Percentiles rank a stretch among this genome's conserved stretches.
Conservation (phyloP, 2,797 vertebrate genomes). For the Tiaroga cobitis region DNA sequence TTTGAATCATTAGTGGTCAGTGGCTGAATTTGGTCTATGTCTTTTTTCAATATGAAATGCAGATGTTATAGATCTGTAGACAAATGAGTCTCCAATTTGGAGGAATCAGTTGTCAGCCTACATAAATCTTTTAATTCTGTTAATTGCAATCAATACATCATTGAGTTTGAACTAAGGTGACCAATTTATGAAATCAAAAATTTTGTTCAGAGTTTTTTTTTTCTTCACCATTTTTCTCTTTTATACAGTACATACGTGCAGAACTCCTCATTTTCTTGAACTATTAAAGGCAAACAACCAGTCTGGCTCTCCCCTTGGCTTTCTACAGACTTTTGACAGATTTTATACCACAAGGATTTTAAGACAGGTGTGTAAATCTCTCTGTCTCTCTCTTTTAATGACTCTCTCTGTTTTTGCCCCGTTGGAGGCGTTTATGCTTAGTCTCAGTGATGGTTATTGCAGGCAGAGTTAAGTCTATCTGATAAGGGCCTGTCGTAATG, state of each 20-base stretch:
- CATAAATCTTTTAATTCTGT: background rate
- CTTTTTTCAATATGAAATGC: constrained; percentile 31
- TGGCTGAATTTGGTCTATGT: constrained; percentile 31
- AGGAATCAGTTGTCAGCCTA: background rate
- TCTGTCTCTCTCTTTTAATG: constrained; percentile 10
- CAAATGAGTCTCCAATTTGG: constrained; percentile 1
- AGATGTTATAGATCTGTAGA: constrained; percentile 16
- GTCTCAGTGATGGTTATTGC: constrained; percentile 34
- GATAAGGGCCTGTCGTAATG: constrained; percentile 18
- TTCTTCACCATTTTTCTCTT: background rate
- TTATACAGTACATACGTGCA: background rate
- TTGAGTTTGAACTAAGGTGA: background rate
- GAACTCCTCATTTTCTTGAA: background rate
- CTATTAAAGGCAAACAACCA: constrained; percentile 28
- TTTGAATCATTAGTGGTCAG: constrained; percentile 47
- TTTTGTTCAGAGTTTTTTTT: background rate
- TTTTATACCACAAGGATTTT: constrained; percentile 32
- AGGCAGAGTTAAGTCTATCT: constrained; percentile 37
- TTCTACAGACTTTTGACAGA: constrained; percentile 17
- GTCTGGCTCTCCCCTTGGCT: constrained; percentile 14
- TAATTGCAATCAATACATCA: background rate
- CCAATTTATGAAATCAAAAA: background rate
- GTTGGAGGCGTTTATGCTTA: constrained; percentile 18
- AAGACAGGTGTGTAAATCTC: constrained; percentile 32
- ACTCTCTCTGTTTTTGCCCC: constrained; percentile 12